These are phyloP conservation scores for Glaucopsyche alexis DNA, from an alignment of 2,888 invertebrate species.

Conservation along the genomic window DNA sequence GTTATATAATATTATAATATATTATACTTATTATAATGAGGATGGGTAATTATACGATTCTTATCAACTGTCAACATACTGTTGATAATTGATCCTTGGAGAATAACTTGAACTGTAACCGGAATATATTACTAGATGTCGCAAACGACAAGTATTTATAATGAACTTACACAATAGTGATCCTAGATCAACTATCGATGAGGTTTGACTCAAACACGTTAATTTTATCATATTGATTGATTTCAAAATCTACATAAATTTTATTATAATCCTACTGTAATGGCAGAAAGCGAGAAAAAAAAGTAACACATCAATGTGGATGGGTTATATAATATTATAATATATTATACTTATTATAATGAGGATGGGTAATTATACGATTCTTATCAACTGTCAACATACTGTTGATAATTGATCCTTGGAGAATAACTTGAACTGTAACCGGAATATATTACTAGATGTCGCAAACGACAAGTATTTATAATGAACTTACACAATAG, in stretches of 20 bases:
- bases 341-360: no score
- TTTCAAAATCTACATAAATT: no score
- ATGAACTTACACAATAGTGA: not conserved
- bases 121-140: constrained; percentile 1
- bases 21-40: no score
- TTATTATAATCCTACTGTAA: no score
- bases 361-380: no score
- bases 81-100: not conserved
- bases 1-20: no score
- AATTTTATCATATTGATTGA: no score
- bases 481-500: not conserved
- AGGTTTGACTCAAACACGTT: no score
- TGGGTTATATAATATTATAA: no score
- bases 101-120: constrained; percentile 6
- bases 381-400: not conserved
- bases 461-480: not conserved
- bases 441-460: constrained; percentile 1
- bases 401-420: not conserved
- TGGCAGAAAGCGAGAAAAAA: no score
- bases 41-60: no score
- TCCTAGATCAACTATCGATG: constrained; percentile 6
- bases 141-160: not conserved
- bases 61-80: not conserved
- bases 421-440: constrained; percentile 9
- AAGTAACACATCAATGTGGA: no score